Evolutionary conservation across 30 jellyfish, hydroid and myxozoan genomes (phyloP), one percentile per base, ranked within the genome.

Genomic region (Catostylus mosaicus): DNA sequence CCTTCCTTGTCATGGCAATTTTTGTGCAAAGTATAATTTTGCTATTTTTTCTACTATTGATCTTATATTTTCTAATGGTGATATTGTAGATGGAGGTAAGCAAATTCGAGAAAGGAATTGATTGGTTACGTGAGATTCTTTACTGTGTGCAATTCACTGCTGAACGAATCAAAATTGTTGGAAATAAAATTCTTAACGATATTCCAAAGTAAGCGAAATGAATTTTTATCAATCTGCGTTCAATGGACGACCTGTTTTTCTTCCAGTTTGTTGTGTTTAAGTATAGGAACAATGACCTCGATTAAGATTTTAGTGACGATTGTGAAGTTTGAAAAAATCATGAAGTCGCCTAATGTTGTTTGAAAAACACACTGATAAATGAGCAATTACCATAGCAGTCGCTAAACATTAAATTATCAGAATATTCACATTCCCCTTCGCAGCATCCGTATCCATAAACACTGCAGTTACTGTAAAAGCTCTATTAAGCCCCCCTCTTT

Each of bases 21-120:
- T 46, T 46, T 46, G 12, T 46, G 11, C 12, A 46, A 46, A 46
- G 11, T 11, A 11, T 19, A 46, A 46, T 19, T 46, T 46, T 11
- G 60, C 60, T 46, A 11, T 46, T 46, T 46, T 46, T 19, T 9
- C 60, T 9, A 46, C 60, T 46, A 46, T 46, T 59, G 16, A 10
- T 59, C 30, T 59, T n/a, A 8, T 20, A 59, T 24, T 59, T 59
- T 14, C 32, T 8, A n/a, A n/a, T n/a, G n/a, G n/a, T n/a, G n/a
- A n/a, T n/a, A n/a, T 67, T 6, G 19, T 61, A 95, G 99, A 88
- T 95, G 89, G 99, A 95, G 61, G 40, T 38, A 8, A 97, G 91
- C 68, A 95, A 95, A 46, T 95, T 83, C 59, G 93, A 79, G 70
- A 84, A 74, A 63, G 97, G 97, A 3, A 82, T 95, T 33, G 95